Base-by-base conservation (phyloP, 2,797 vertebrate genomes). In the Loris lydekkerianus region DNA sequence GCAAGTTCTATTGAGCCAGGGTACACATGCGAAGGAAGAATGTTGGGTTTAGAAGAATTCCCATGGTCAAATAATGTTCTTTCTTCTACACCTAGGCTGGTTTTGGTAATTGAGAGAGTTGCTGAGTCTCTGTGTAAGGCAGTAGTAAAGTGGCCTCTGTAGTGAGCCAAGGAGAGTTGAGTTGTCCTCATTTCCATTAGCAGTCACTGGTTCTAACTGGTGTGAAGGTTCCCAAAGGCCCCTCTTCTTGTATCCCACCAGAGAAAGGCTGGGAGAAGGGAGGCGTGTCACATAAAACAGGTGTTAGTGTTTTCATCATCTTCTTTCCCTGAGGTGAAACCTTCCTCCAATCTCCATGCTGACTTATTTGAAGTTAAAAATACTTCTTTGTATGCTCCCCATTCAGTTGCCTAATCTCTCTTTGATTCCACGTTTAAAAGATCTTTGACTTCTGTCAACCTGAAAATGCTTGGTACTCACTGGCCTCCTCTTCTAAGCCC, bases 321-420 rank as follows among this genome's bases (percentile, higher is more conserved):
- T 77, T 70, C 10, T 20, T 0, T 53, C 6, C 20, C 86, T 56
- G 11, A 56, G 4, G 31, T 37, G 20, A 21, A 72, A 31, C 75
- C 63, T 15, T 89, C 29, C 58, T 95, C 29, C 58, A 86, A 23
- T 81, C 89, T 95, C 63, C 20, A 77, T 83, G 27, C 60, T 49
- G 65, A 81, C 87, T 58, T 94, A 70, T 67, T 83, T 86, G 65
- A 91, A 58, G 23, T 70, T 83, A 86, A 81, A 88, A 83, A 53
- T 78, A 77, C 61, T 76, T 85, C 49, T 82, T 86, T 86, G 20
- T 80, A 43, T 78, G 61, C 43, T 83, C 10, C 40, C 29, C 56
- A 40, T 49, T 67, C 27, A 73, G n/a, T 49, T 86, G 23, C 46
- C 69, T 92, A 80, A 81, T 78, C 72, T 87, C 29, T 20, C n/a